A percentile compares a stretch with the other conserved stretches of the same genome.
Conservation (phyloP, 2,797 vertebrate genomes). For the Enteromius afrohamiltoni region DNA sequence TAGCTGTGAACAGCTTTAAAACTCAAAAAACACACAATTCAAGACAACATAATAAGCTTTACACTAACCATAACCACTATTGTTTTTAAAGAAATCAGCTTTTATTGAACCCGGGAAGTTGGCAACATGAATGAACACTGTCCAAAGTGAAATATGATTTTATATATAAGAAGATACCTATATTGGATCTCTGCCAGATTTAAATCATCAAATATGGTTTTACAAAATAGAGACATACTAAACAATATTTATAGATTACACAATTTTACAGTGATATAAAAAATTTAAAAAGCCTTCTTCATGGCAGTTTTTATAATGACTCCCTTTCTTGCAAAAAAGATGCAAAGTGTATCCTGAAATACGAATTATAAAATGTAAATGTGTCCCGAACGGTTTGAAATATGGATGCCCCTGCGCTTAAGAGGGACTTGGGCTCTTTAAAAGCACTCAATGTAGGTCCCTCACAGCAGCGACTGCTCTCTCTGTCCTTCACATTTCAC, state of each 20-base stretch:
- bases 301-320: not conserved
- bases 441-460: constrained; percentile 17
- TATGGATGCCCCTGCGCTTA: not conserved
- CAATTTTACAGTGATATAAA: not conserved
- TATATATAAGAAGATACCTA: not conserved
- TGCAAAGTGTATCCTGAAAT: not conserved
- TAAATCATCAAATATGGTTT: not conserved
- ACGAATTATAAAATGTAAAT: constrained; percentile 7
- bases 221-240: not conserved
- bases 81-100: not conserved
- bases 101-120: not conserved
- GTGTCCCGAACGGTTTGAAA: not conserved
- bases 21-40: not conserved
- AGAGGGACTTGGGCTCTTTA: constrained; percentile 25
- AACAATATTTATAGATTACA: not conserved
- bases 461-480: constrained; percentile 43
- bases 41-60: not conserved
- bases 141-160: not conserved
- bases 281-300: not conserved
- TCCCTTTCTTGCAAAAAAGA: not conserved
- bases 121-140: not conserved
- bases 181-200: not conserved
- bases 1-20: not conserved
- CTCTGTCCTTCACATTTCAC: constrained; percentile 78
- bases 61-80: not conserved